These are phyloP conservation scores for Symphodus melops DNA, from an alignment of 2,113 vertebrate species.

Conservation along the genomic window DNA sequence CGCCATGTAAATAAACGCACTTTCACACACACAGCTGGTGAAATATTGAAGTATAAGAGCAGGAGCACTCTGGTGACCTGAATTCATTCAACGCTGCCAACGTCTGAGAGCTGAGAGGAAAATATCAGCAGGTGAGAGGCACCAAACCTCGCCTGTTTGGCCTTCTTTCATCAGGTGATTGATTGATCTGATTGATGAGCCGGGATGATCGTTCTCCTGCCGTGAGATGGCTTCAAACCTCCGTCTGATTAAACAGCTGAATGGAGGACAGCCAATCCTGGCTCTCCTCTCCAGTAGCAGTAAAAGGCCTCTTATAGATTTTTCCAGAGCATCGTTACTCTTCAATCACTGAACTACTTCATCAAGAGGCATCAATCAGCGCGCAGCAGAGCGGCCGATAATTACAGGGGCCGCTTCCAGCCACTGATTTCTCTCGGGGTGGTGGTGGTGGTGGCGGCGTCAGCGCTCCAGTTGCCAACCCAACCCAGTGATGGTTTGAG, in stretches of 20 bases:
- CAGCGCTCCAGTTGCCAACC: constrained; percentile 27
- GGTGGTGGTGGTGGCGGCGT: neutral
- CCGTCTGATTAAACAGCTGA: constrained; percentile 63
- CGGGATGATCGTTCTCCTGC: constrained; percentile 36
- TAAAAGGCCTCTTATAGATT: constrained; percentile 75
- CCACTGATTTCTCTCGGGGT: constrained; percentile 68
- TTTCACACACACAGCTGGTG: neutral
- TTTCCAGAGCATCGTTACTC: constrained; percentile 63
- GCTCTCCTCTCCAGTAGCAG: constrained; percentile 45
- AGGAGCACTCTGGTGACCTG: neutral
- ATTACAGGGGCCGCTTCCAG: constrained; percentile 71
- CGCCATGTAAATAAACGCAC: neutral
- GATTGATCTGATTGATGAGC: constrained; percentile 66
- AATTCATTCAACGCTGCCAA: constrained; percentile 9
- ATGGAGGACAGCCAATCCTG: constrained; percentile 50
- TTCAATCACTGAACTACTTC: constrained; percentile 79
- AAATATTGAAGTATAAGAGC: neutral
- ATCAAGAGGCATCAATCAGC: constrained; percentile 77
- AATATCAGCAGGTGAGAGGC: constrained; percentile 34
- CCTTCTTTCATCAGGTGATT: constrained; percentile 31
- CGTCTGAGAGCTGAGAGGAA: neutral
- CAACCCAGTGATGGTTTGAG: constrained; percentile 19
- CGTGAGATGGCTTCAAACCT: constrained; percentile 39
- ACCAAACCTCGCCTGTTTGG: neutral
- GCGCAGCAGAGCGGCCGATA: constrained; percentile 57